Base-by-base conservation (phyloP, 2,113 vertebrate genomes). In the Carollia perspicillata region DNA sequence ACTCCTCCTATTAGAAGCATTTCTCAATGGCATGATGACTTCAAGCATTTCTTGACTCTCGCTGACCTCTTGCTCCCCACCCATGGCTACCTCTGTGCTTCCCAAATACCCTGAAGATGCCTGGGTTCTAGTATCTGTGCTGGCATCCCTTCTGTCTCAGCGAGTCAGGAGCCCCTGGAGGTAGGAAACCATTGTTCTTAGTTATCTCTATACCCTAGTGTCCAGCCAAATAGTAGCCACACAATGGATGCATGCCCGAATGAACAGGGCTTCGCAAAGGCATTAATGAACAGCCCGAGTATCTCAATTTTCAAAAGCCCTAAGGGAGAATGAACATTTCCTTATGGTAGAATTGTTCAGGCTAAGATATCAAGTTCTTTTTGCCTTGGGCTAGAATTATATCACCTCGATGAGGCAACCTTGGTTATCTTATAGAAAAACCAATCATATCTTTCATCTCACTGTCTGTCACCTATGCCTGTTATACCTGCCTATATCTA, bases 361-460 rank as follows among this genome's bases (percentile, higher is more conserved):
- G 51, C 23, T 85, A 83, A 81, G 83, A 69, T 18, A 49, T 40
- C 77, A 84, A 79, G 40, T 89, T 93, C 17, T 89, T 94, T 96
- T 94, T 89, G 60, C 60, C n/a, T 51, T 85, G 35, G 60, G 78
- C 53, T 96, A 89, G 44, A 96, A 89, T 90, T 94, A 28, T 78
- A 93, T 91, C 81, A 91, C 83, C 68, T 94, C 4, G 0, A 58
- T 49, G 53, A 94, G n/a, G 66, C 72, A 93, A 90, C 42, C 20
- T 16, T 89, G 33, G 40, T 81, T 85, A 95, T 94, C 77, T 77
- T 71, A 51, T 22, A 47, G 72, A 86, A 85, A 96, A 95, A 33
- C 33, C 58, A 95, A 77, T 84, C 68, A 22, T 72, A 65, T 66
- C 75, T 88, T 79, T 84, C 51, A 96, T 89, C 63, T 87, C 78